Percentiles rank a stretch among this genome's conserved stretches.
These are phyloP conservation scores for Hermatobates lingyangjiaoensis DNA, from an alignment of 1,140 invertebrate genomes.

Conservation along the genomic window DNA sequence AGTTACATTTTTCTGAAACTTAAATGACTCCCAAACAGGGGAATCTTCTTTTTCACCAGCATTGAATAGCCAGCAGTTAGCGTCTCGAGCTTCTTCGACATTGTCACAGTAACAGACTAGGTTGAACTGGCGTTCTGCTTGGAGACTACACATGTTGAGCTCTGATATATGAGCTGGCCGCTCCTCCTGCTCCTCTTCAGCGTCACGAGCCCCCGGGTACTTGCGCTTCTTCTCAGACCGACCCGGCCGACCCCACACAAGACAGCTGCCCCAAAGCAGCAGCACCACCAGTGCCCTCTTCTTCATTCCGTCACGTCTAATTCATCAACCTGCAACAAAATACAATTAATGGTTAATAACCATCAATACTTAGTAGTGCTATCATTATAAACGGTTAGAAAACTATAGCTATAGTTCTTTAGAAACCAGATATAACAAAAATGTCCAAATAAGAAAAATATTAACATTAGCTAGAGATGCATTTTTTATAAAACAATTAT, in stretches of 20 bases:
- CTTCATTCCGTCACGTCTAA: slow-evolving; percentile 3
- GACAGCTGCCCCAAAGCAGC: slow-evolving; percentile 13
- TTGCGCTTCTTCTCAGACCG: slow-evolving; percentile 20
- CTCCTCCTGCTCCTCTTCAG: slow-evolving; percentile 16
- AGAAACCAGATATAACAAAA: too few relatives aligned
- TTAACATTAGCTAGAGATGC: too few relatives aligned
- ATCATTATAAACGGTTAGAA: too few relatives aligned
- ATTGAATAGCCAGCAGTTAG: slow-evolving; percentile 43
- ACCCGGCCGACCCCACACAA: slow-evolving; percentile 15
- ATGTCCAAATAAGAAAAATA: too few relatives aligned
- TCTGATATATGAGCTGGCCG: background rate
- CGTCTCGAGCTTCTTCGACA: slow-evolving; percentile 24
- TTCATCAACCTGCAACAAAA: background rate
- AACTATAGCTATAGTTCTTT: too few relatives aligned
- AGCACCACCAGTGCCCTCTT: slow-evolving; percentile 16
- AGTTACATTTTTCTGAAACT: slow-evolving; percentile 42
- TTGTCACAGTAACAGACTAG: slow-evolving; percentile 29
- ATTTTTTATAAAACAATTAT: too few relatives aligned
- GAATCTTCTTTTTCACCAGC: slow-evolving; percentile 37
- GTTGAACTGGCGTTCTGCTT: slow-evolving; percentile 20
- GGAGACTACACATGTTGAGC: slow-evolving; percentile 27
- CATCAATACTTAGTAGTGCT: too few relatives aligned
- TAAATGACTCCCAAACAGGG: slow-evolving; percentile 42
- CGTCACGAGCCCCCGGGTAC: background rate
- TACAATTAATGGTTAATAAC: too few relatives aligned